Evolutionary conservation across 2,888 invertebrate species (phyloP), one percentile per base, ranked within the genome.

Genomic region (Nomada lathburiana): DNA sequence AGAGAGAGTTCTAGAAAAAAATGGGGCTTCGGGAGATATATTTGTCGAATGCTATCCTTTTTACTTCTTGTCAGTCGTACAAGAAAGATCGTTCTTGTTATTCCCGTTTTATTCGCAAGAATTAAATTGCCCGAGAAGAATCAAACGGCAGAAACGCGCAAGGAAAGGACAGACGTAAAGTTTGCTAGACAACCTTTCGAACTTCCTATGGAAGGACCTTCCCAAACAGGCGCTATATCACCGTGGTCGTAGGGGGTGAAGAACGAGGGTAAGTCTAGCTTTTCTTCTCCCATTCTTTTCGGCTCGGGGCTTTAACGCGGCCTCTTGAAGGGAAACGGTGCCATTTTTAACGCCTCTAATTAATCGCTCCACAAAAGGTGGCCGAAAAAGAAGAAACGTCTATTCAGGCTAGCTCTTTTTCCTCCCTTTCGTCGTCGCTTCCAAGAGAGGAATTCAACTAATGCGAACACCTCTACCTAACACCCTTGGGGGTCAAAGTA

Each of bases 321-420:
- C 60, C 69, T 67, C 74, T 55, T 23, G 26, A 63, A 71, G 69
- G 64, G 68, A 47, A 62, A 55, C 62, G 29, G 63, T 77, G 55
- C 72, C 76, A 72, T 64, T 81, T 76, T 83, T 83, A 88, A 86
- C 82, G 84, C 85, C 65, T 84, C 80, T 87, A 89, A 89, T 89
- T 89, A 89, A 90, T 89, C 83, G 88, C 72, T 60, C 71, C 76
- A 44, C 69, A 52, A 65, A 62, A 73, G 72, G 44, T 57, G 11
- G 29, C 2, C 52, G 23, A 18, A 69, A 63, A n/a, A 26, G 53
- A 20, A 23, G n/a, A 47, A 47, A 59, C 68, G 29, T 67, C 60
- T 44, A 68, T 71, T 74, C 62, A 50, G 62, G 64, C 64, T 65
- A 13, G 53, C 20, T 59, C 69, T 36, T 71, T 36, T 52, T 44